Base-by-base conservation (phyloP, 2,113 vertebrate genomes). In the Myotis davidii region DNA sequence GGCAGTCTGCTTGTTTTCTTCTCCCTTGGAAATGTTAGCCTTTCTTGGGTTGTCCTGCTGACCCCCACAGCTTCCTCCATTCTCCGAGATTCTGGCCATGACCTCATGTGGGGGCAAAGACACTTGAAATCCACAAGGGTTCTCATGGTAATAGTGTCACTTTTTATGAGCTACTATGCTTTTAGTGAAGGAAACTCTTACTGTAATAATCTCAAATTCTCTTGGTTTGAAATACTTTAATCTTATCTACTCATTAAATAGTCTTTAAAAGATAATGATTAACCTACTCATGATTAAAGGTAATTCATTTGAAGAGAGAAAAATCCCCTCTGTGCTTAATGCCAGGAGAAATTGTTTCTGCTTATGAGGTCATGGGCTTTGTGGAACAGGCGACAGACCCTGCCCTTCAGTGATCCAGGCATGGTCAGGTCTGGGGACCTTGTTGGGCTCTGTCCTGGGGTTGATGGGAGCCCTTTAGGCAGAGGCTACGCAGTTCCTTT, bases 201-300 rank as follows among this genome's bases (percentile, higher is more conserved):
- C 23, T 34, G 34, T 89, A 18, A 89, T 70, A 5, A 42, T 20
- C 48, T 59, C 45, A 64, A 83, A 25, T 76, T 89, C 32, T 42
- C 1, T 76, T 52, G 27, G 52, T 85, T 81, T 48, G 8, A 39
- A 56, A 70, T 48, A 12, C n/a, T 52, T 25, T 56, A 20, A 29
- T 65, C 12, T 42, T 79, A 52, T 5, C 18, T 7, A n/a, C 20
- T 1, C 23, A 25, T 34, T 92, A n/a, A 59, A 39, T 85, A 37
- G 39, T 73, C 69, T 85, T 91, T 89, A 78, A 65, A 91, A 54
- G 72, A 23, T 29, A 83, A 7, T 9, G 29, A 82, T 65, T 85
- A 82, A 72, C 54, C 29, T 88, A 70, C 74, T 79, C 69, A 48
- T 64, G 32, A 89, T n/a, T 39, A n/a, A 85, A 56, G 29, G 20